Evolutionary conservation across 2,113 vertebrate genomes (phyloP).

Genomic region (Tympanuchus pallidicinctus): DNA sequence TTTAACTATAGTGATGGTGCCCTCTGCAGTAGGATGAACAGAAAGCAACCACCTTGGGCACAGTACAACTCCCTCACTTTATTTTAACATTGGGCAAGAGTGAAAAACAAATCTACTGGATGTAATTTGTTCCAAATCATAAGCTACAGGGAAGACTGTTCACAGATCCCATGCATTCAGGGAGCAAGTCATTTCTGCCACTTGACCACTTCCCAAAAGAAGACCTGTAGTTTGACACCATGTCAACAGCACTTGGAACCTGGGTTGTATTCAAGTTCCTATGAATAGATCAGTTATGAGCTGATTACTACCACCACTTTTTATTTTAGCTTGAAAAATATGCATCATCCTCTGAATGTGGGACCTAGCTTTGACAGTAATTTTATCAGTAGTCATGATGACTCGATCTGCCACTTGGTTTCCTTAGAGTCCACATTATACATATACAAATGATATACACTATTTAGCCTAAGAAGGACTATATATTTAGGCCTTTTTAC

Average conservation of each 20-base stretch:
- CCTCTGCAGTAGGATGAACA: background rate
- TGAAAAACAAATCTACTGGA: background rate
- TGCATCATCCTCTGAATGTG: background rate
- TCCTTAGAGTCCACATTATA: background rate
- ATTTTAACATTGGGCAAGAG: background rate
- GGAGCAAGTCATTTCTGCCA: background rate
- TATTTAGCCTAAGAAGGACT: background rate
- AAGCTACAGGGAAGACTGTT: background rate
- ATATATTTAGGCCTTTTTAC: background rate
- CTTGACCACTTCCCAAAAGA: background rate
- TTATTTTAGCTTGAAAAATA: background rate
- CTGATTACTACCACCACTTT: background rate
- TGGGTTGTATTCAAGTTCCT: accelerated
- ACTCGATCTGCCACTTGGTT: background rate
- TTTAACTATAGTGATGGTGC: background rate
- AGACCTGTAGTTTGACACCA: background rate
- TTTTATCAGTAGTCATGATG: background rate
- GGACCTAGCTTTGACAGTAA: background rate
- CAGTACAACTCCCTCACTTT: background rate
- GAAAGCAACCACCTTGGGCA: background rate
- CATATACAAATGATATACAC: background rate
- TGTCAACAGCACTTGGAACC: accelerated
- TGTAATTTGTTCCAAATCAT: background rate
- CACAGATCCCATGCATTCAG: background rate
- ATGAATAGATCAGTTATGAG: background rate